Evolutionary conservation across 2,797 vertebrate genomes (phyloP), one percentile per base, ranked within the genome.

Genomic region (Ceyx erithaca): DNA sequence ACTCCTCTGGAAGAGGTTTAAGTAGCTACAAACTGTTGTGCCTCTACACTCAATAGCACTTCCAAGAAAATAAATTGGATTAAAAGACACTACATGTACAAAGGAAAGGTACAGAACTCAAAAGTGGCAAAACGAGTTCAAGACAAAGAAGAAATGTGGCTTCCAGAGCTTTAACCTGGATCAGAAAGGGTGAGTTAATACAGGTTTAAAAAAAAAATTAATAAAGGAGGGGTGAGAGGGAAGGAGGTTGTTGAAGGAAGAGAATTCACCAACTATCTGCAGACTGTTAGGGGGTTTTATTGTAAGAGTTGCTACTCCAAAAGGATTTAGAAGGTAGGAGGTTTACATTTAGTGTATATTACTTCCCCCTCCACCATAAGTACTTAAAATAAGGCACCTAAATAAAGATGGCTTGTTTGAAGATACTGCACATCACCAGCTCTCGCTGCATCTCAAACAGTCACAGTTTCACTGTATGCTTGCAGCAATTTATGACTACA

Each of bases 191-290:
- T 51, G 6, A 87, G 33, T 31, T 70, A 58, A 54, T 20, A 57
- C 3, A 43, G 10, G 4, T 64, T 69, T 43, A 46, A 63, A 70
- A 48, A 75, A 63, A 25, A 28, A 23, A 58, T 33, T 58, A 13
- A 49, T 58, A 70, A 35, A 46, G 35, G 14, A 33, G 8, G 7
- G 5, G 4, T 0, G 8, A 6, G 0, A 2, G 14, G 13, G 4
- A 25, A 49, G 48, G 48, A 49, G 4, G 48, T 49, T 2, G 5
- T 5, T 77, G 18, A 68, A 72, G 16, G 70, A 57, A 58, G 14
- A 79, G 4, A 87, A 72, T 14, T 77, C 25, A 46, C 16, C 61
- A 82, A 1, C 35, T 40, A 13, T 31, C 11, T 64, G 21, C 12
- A 30, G 14, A 81, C 19, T 57, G 41, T 30, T 16, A 33, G 6